A percentile compares a stretch with the other conserved stretches of the same genome.
Evolutionary conservation across 2,888 invertebrate species (phyloP).

Genomic region (Limnephilus rhombicus): DNA sequence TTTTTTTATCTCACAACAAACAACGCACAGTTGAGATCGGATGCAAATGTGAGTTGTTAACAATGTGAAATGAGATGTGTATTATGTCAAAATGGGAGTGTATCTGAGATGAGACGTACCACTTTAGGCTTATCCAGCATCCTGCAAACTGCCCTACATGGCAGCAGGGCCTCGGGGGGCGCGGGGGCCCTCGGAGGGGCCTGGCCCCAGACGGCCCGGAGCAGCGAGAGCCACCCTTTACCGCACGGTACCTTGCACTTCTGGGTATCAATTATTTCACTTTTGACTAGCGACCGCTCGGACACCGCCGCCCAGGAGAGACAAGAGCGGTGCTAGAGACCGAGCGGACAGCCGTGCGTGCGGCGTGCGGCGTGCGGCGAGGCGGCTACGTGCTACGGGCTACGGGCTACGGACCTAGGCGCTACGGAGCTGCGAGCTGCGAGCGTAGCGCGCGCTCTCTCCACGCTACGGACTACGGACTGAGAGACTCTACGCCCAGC

Average conservation of each 20-base stretch:
- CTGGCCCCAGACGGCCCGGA: slow-evolving; percentile 58
- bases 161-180: slow-evolving; percentile 44
- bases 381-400: slow-evolving; percentile 32
- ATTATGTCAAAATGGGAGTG: not conserved
- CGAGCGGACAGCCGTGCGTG: slow-evolving; percentile 44
- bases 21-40: not conserved
- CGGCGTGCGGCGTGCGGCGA: slow-evolving; percentile 49
- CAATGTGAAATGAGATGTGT: not conserved
- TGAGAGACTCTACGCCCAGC: slow-evolving; percentile 11
- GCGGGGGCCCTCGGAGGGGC: slow-evolving; percentile 55
- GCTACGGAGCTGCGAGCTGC: slow-evolving; percentile 11
- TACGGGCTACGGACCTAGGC: not conserved
- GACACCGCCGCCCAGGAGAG: slow-evolving; percentile 30
- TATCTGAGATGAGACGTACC: slow-evolving; percentile 55
- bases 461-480: not conserved
- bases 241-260: slow-evolving; percentile 60
- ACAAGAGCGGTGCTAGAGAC: not conserved
- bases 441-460: slow-evolving; percentile 5
- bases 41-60: slow-evolving; percentile 10
- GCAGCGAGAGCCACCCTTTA: slow-evolving; percentile 59
- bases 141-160: slow-evolving; percentile 62
- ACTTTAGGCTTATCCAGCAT: slow-evolving; percentile 66
- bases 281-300: slow-evolving; percentile 10
- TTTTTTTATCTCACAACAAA: not conserved
- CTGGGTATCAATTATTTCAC: slow-evolving; percentile 59